Base-by-base conservation (phyloP, 2,888 invertebrate species). In the Lasioglossum malachurum region DNA sequence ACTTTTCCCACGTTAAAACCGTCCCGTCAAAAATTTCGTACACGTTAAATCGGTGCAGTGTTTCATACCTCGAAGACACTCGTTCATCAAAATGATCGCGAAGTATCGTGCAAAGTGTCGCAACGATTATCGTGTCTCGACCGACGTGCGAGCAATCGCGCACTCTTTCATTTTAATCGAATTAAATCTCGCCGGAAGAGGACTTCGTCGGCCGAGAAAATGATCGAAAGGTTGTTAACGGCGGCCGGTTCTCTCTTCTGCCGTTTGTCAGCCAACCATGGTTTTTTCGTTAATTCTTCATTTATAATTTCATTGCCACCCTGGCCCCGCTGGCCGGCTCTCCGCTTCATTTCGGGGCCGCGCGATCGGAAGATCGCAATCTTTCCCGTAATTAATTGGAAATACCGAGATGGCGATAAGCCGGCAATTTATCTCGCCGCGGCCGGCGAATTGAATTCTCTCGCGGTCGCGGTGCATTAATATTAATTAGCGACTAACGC, bases 401-500 rank as follows among this genome's bases (percentile, higher is more conserved):
- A 87, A 86, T 86, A 75, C 86, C 86, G 78, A 82, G 86, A 86
- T 86, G 78, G 87, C 78, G 86, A 87, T 87, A 87, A 87, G 82
- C 57, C 27, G 49, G 35, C 75, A 74, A 87, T 87, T 86, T 87
- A 86, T 87, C 86, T 82, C 75, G 72, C 49, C 79, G 73, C 64
- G 81, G 64, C 69, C 75, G 75, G 75, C 73, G 82, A 86, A 87
- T 87, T 86, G 86, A 87, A 87, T 87, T 82, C 86, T 86, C 86
- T 81, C 86, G 86, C 78, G 67, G 71, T 53, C 69, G 71, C 31
- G 35, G 73, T 46, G 86, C 86, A 86, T 86, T 86, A 86, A 87
- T 87, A 86, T 87, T 87, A 86, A 87, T 87, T 87, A 87, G 87
- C 86, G 67, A 67, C 86, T 82, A 86, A 86, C 86, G 31, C 86